Conservation (phyloP, 2,113 vertebrate genomes). For the Rafetus swinhoei region DNA sequence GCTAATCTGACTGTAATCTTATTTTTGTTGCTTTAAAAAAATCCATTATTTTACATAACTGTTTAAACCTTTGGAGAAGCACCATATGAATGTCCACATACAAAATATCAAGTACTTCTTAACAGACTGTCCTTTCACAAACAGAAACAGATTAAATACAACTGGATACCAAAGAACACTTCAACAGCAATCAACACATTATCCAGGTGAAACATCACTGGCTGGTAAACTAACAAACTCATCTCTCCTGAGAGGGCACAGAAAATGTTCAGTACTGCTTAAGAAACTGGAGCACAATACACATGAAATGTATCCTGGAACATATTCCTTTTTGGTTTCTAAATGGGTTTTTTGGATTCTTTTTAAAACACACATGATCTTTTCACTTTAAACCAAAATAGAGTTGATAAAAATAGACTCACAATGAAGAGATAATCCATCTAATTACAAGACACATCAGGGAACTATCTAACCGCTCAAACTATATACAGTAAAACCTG, state of each 20-base stretch:
- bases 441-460: constrained; percentile 34
- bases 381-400: constrained; percentile 39
- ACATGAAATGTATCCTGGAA: constrained; percentile 52
- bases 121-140: constrained; percentile 46
- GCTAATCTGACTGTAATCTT: constrained; percentile 27
- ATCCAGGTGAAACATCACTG: neutral
- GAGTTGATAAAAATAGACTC: constrained; percentile 24
- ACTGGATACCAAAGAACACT: constrained; percentile 32
- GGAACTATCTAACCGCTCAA: constrained; percentile 33
- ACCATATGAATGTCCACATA: constrained; percentile 38
- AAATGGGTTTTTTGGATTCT: constrained; percentile 80
- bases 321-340: constrained; percentile 74
- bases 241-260: constrained; percentile 22
- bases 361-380: constrained; percentile 60
- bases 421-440: constrained; percentile 16
- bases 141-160: constrained; percentile 53
- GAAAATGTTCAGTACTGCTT: constrained; percentile 29
- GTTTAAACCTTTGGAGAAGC: constrained; percentile 44
- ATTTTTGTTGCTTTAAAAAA: constrained; percentile 42
- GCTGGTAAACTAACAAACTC: neutral
- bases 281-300: constrained; percentile 48
- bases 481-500: constrained; percentile 5
- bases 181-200: constrained; percentile 22
- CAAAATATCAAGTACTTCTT: constrained; percentile 46
- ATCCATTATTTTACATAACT: constrained; percentile 42